Evolutionary conservation across 2,113 vertebrate species (phyloP).

Genomic region (Ginglymostoma cirratum): DNA sequence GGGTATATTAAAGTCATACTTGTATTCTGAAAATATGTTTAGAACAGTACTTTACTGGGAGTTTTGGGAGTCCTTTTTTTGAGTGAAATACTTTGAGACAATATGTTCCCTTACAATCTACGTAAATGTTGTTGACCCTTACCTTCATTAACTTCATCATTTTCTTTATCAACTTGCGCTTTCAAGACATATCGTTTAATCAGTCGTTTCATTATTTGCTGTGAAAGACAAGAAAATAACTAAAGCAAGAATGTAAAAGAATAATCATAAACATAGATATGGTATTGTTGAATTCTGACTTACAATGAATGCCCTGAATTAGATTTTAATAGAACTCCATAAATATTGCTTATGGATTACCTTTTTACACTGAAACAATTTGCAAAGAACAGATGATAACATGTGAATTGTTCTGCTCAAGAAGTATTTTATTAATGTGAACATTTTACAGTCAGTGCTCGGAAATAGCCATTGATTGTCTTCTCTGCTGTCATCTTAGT

Average conservation of each 20-base stretch:
- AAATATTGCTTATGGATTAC: not conserved
- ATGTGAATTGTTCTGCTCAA: not conserved
- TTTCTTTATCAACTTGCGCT: conserved; percentile 86
- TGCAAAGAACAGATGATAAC: not conserved
- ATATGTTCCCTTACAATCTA: not conserved
- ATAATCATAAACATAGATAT: not conserved
- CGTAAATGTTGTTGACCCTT: conserved; percentile 42
- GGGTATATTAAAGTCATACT: not conserved
- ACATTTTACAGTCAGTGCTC: not conserved
- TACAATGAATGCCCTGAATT: not conserved
- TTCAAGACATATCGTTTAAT: conserved; percentile 84
- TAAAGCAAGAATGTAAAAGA: not conserved
- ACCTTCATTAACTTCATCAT: conserved; percentile 88
- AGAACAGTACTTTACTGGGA: not conserved
- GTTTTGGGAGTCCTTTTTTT: not conserved
- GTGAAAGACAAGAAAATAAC: conserved; percentile 45
- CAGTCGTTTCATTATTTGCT: conserved; percentile 87
- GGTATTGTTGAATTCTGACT: not conserved
- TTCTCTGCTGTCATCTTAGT: not conserved
- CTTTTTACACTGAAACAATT: not conserved
- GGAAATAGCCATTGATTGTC: not conserved
- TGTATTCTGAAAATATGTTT: not conserved
- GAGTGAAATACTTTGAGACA: not conserved
- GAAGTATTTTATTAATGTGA: not conserved
- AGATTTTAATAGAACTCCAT: not conserved